These are phyloP conservation scores for Patagioenas fasciata DNA, from an alignment of 2,113 vertebrate species.

Conservation along the genomic window DNA sequence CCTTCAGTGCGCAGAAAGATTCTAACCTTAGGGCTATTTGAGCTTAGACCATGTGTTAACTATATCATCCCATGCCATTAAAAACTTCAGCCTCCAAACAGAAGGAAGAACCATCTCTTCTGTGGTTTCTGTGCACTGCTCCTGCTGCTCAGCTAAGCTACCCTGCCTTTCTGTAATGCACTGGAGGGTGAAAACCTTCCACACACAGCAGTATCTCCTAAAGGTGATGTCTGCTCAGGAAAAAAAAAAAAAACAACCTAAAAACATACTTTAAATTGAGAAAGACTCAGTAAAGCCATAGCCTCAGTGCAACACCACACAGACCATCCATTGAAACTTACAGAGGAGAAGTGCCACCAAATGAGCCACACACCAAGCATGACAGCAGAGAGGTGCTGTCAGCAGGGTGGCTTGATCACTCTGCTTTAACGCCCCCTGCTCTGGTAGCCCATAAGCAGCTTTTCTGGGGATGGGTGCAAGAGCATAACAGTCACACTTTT, in stretches of 20 bases:
- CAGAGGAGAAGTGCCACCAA: neutral
- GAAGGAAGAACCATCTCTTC: neutral
- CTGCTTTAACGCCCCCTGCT: rapidly evolving
- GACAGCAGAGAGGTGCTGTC: neutral
- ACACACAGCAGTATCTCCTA: too few relatives aligned
- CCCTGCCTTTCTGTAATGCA: rapidly evolving
- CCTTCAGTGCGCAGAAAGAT: neutral
- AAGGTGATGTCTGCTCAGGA: neutral
- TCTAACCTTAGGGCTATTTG: neutral
- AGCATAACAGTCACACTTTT: rapidly evolving
- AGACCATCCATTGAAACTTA: neutral
- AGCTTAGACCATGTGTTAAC: neutral
- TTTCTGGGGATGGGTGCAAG: neutral
- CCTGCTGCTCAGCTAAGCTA: neutral
- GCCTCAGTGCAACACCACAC: neutral
- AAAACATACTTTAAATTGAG: neutral
- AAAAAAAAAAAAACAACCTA: too few relatives aligned
- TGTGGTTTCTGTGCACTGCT: neutral
- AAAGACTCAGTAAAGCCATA: neutral
- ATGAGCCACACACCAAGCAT: rapidly evolving
- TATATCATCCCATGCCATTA: neutral
- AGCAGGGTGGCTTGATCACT: rapidly evolving
- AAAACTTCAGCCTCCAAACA: neutral
- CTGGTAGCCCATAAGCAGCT: rapidly evolving
- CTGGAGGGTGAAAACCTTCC: neutral